phyloP scores from a whole-genome alignment of 1,140 invertebrate genomes.

The Cotesia glomerata region DNA sequence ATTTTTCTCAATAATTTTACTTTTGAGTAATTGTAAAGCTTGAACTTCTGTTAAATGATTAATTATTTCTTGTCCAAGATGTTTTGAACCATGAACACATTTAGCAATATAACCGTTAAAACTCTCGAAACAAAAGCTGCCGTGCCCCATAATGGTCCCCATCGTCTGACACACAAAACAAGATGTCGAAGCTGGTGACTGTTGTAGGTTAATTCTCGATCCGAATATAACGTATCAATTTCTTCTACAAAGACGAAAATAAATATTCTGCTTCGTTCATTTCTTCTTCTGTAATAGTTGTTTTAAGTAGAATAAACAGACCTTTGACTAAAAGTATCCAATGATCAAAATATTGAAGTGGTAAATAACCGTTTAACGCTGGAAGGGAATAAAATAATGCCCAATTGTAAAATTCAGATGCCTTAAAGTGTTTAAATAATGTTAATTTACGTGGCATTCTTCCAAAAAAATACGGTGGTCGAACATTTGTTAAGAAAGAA shows the following conservation, averaged over 20 bases:
- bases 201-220: constrained; percentile 35
- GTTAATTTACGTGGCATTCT: constrained; percentile 27
- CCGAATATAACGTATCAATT: constrained; percentile 28
- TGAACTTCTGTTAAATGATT: constrained; percentile 31
- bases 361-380: constrained; percentile 24
- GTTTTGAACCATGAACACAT: constrained; percentile 6
- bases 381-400: constrained; percentile 37
- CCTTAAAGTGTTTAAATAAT: constrained; percentile 32
- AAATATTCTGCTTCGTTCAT: constrained; percentile 31
- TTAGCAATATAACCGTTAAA: constrained; percentile 31
- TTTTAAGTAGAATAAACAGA: constrained; percentile 30
- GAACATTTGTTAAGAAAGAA: constrained; percentile 28
- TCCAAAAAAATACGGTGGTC: constrained; percentile 29
- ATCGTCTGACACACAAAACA: constrained; percentile 34
- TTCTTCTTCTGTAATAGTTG: constrained; percentile 25
- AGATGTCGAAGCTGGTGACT: constrained; percentile 38
- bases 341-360: constrained; percentile 39
- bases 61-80: constrained; percentile 38
- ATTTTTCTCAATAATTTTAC: constrained; percentile 12
- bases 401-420: constrained; percentile 34
- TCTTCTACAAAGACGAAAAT: constrained; percentile 35
- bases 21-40: constrained; percentile 27
- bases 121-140: constrained; percentile 38
- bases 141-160: constrained; percentile 38
- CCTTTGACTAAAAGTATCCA: constrained; percentile 36